Evolutionary conservation across 1,140 invertebrate genomes (phyloP).

Genomic region (Lasioglossum baleicum): DNA sequence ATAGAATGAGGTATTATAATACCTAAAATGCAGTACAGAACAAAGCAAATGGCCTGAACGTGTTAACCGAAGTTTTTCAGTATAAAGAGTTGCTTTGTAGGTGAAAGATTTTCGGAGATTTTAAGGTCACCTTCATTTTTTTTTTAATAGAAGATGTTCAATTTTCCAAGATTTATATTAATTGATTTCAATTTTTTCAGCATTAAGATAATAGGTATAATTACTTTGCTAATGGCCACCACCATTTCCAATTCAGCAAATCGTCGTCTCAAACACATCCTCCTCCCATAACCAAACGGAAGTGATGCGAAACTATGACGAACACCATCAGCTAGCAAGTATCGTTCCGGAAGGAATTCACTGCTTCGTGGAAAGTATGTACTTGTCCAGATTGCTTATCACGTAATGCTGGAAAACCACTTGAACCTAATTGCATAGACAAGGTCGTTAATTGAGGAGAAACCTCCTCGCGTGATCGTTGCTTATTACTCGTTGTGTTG

Average conservation of each 20-base stretch:
- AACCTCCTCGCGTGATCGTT: too few species aligned
- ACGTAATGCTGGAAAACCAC: constrained; percentile 90
- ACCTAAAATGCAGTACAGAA: too few species aligned
- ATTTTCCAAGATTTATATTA: too few species aligned
- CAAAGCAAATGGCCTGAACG: too few species aligned
- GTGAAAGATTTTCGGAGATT: too few species aligned
- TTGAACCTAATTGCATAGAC: constrained; percentile 82
- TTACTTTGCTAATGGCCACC: constrained; percentile 86
- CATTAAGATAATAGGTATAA: not conserved
- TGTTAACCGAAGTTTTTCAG: too few species aligned
- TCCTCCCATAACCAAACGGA: constrained; percentile 90
- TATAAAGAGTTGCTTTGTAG: too few species aligned
- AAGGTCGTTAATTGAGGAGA: not conserved
- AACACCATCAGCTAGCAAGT: constrained; percentile 81
- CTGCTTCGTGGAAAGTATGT: constrained; percentile 83
- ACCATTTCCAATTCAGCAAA: constrained; percentile 93
- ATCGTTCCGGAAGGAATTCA: constrained; percentile 88
- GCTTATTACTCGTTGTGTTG: too few species aligned
- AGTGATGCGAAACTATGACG: constrained; percentile 87
- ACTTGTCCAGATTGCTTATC: constrained; percentile 87
- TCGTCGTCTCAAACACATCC: constrained; percentile 90
- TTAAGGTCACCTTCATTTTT: too few species aligned
- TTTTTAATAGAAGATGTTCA: too few species aligned
- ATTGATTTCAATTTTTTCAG: too few species aligned
- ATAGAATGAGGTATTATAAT: too few species aligned